Conservation (phyloP, 1,140 invertebrate genomes). For the Caenorhabditis elegans region WBcel235 BX284603.4:5010501-5011000, state of each 20-base stretch:
- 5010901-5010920: slow-evolving; percentile 70
- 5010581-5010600: slow-evolving; percentile 95
- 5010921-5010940: slow-evolving; percentile 83
- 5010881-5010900: slow-evolving; percentile 77
- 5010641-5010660: slow-evolving; percentile 95
- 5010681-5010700: slow-evolving; percentile 59
- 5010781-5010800: slow-evolving; percentile 58
- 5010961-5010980: slow-evolving; percentile 59
- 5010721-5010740: slow-evolving; percentile 97
- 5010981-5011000: slow-evolving; percentile 56
- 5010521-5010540: neutral
- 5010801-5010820: slow-evolving; percentile 19
- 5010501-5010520: too few species aligned
- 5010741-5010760: slow-evolving; percentile 90
- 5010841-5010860: slow-evolving; percentile 92
- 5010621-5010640: slow-evolving; percentile 96
- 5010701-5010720: slow-evolving; percentile 75
- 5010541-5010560: slow-evolving; percentile 89
- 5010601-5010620: slow-evolving; percentile 98
- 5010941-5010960: slow-evolving; percentile 71
- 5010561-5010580: slow-evolving; percentile 83
- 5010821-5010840: slow-evolving; percentile 89
- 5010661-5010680: slow-evolving; percentile 83
- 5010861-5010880: slow-evolving; percentile 86
- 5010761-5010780: slow-evolving; percentile 73